Base-by-base conservation (phyloP, 2,797 vertebrate genomes). In the Gila robusta region DNA sequence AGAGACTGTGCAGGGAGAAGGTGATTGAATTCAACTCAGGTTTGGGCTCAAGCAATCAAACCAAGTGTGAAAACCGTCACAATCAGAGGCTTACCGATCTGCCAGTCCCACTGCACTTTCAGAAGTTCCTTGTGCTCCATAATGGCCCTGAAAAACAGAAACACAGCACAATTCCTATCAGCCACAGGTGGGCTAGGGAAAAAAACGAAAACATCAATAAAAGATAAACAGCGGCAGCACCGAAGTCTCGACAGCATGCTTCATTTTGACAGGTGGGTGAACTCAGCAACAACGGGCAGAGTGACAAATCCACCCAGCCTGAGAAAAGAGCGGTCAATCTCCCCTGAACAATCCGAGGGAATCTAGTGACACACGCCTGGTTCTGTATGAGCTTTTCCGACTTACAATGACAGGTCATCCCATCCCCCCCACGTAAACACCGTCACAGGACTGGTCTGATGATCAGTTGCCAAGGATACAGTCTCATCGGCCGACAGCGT, bases 41-140 rank as follows among this genome's bases (percentile, higher is more conserved):
- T 81, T 52, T 35, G 5, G 5, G 39, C 70, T 52, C 47, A 62
- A 77, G 80, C 23, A 4, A 62, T 82, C 47, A 54, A 47, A 62
- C 35, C 44, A 44, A 47, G 54, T 35, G 70, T 59, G 3, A 41
- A 79, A 66, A 70, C 19, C 0, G 5, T 59, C 35, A 37, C 37
- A 26, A 28, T 14, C 74, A 67, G 28, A 64, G 49, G 67, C 95
- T 97, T 95, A 98, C 98, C 98, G 94, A 98, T 98, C 92, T 98
- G 97, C 98, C 98, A 99, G 77, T 99, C 96, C 98, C 98, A 99
- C 72, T 96, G 96, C 73, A 99, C 97, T 93, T 95, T 98, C 93
- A 99, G 92, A 85, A 99, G 94, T 92, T 98, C 97, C 94, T 98
- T 99, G 93, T 99, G 98, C 86, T 99, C 98, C 97, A 98, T 97